These are phyloP conservation scores for Sarcophaga variegata DNA, from an alignment of 2,888 invertebrate genomes.

Conservation along the genomic window DNA sequence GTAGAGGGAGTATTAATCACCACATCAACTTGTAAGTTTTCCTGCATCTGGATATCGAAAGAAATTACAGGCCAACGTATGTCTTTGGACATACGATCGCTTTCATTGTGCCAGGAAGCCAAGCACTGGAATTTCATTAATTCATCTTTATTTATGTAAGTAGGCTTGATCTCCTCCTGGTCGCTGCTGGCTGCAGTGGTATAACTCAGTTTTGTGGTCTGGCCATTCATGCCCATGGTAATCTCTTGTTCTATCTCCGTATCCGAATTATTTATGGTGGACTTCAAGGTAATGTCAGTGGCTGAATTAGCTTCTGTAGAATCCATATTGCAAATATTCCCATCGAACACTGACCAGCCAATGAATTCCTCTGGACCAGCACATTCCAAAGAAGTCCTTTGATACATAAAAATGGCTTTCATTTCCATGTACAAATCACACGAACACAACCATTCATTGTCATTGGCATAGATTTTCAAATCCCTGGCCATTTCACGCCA, in stretches of 20 bases:
- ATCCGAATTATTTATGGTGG: not conserved
- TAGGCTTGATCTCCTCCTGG: not conserved
- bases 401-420: constrained; percentile 67
- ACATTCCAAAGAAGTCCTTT: constrained; percentile 67
- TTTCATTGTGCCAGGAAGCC: not conserved
- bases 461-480: constrained; percentile 69
- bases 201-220: not conserved
- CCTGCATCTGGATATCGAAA: constrained; percentile 55
- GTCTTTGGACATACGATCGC: constrained; percentile 19
- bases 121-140: constrained; percentile 68
- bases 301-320: not conserved
- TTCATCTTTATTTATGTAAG: not conserved
- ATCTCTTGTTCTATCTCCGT: not conserved
- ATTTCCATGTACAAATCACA: constrained; percentile 73
- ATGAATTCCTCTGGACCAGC: constrained; percentile 63
- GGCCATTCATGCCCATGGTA: not conserved
- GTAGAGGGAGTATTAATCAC: constrained; percentile 17
- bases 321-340: constrained; percentile 59
- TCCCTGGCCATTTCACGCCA: constrained; percentile 59
- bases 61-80: constrained; percentile 69
- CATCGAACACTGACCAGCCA: constrained; percentile 70
- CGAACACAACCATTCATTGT: constrained; percentile 76
- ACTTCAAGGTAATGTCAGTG: not conserved
- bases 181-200: not conserved
- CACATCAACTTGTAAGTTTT: constrained; percentile 66